Evolutionary conservation across 1,140 invertebrate genomes (phyloP).

Genomic region (Dreissena rostriformis): DNA sequence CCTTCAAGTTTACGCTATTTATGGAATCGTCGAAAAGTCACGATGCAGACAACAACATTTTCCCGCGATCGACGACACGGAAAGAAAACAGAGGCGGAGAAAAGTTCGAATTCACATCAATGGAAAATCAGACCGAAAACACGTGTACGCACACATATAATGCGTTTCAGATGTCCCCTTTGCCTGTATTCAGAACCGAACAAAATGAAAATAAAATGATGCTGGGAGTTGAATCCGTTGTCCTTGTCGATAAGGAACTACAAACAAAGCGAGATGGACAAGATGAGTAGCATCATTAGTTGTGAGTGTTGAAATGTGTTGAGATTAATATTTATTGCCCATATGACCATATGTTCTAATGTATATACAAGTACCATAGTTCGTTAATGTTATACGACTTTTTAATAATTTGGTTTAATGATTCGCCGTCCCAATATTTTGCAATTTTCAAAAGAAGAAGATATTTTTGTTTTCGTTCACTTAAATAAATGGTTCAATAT

Average conservation of each 20-base stretch:
- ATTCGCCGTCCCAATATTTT: too few relatives aligned
- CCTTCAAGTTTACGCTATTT: conserved; percentile 81
- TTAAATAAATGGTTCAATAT: too few relatives aligned
- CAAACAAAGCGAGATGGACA: conserved; percentile 56
- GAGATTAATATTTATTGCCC: too few relatives aligned
- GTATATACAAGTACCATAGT: too few relatives aligned
- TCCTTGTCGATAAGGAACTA: conserved; percentile 61
- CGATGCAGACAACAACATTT: conserved; percentile 94
- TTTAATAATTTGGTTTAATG: too few relatives aligned
- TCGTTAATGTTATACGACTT: too few relatives aligned
- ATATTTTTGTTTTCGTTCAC: too few relatives aligned
- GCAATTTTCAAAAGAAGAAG: too few relatives aligned
- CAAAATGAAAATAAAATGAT: conserved; percentile 19
- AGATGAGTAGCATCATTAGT: background rate
- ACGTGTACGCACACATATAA: conserved; percentile 38
- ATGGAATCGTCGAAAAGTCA: conserved; percentile 79
- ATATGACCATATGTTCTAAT: too few relatives aligned
- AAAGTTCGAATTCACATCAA: conserved; percentile 58
- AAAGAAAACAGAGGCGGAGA: conserved; percentile 48
- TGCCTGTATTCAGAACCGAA: conserved; percentile 12
- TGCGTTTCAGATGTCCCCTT: conserved; percentile 14
- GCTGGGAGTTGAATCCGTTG: background rate
- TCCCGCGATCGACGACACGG: conserved; percentile 83
- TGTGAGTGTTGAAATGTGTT: too few relatives aligned
- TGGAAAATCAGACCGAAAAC: conserved; percentile 53